Conservation (phyloP, 2,797 vertebrate species). For the Myotis pilosus region DNA sequence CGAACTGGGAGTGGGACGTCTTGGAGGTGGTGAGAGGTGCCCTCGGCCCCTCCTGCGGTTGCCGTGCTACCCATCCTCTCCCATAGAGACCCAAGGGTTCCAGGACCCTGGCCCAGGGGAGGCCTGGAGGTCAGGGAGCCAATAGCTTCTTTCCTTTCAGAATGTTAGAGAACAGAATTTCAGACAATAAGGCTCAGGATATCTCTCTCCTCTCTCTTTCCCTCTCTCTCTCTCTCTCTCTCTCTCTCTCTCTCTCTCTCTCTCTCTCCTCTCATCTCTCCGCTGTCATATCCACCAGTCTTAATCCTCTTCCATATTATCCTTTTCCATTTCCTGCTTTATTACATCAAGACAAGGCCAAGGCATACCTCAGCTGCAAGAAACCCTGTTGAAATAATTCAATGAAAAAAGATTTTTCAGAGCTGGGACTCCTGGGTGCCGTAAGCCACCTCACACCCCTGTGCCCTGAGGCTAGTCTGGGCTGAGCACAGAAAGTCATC, state of each 20-base stretch:
- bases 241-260: no score
- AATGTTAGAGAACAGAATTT: not conserved
- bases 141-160: not conserved
- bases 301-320: not conserved
- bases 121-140: not conserved
- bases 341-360: not conserved
- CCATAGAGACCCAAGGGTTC: not conserved
- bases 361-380: not conserved
- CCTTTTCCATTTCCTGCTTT: not conserved
- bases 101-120: not conserved
- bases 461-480: not conserved
- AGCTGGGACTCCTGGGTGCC: not conserved
- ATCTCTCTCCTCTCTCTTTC: not conserved
- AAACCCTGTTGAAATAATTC: not conserved
- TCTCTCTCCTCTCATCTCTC: not conserved
- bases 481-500: not conserved
- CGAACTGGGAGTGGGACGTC: not conserved
- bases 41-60: rapidly evolving
- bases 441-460: not conserved
- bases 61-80: not conserved
- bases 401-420: not conserved
- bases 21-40: not conserved
- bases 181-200: not conserved
- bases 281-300: not conserved
- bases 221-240: not conserved